phyloP scores from a whole-genome alignment of 2,797 vertebrate species.

The Ateles fusciceps region DNA sequence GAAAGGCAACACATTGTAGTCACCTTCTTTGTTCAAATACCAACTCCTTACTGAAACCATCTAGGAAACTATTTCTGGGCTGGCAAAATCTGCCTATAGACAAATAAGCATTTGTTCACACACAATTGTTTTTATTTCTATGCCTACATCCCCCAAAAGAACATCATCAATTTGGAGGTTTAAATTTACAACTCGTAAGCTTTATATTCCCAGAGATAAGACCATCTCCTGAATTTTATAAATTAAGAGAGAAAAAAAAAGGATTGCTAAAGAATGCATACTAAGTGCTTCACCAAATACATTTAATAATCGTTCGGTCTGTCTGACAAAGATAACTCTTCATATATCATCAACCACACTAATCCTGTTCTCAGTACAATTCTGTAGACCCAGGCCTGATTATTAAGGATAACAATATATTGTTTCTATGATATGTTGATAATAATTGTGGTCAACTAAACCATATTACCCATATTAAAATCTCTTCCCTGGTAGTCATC shows the following conservation, averaged over 20 bases:
- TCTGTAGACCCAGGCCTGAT: background rate
- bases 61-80: background rate
- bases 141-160: background rate
- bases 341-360: background rate
- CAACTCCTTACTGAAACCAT: background rate
- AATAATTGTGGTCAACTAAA: conserved; percentile 46
- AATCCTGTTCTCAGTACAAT: background rate
- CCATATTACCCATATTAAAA: conserved; percentile 31
- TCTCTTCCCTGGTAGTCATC: background rate
- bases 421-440: background rate
- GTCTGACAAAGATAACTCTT: background rate
- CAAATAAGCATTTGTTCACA: background rate
- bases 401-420: background rate
- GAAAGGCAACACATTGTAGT: background rate
- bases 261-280: background rate
- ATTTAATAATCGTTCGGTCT: background rate
- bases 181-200: background rate
- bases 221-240: background rate
- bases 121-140: background rate
- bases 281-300: background rate
- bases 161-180: background rate
- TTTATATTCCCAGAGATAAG: background rate
- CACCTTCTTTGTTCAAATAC: background rate
- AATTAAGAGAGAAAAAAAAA: background rate
- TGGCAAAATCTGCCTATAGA: background rate